phyloP scores from a whole-genome alignment of 2,113 vertebrate genomes.

The Cephalopterus ornatus region DNA sequence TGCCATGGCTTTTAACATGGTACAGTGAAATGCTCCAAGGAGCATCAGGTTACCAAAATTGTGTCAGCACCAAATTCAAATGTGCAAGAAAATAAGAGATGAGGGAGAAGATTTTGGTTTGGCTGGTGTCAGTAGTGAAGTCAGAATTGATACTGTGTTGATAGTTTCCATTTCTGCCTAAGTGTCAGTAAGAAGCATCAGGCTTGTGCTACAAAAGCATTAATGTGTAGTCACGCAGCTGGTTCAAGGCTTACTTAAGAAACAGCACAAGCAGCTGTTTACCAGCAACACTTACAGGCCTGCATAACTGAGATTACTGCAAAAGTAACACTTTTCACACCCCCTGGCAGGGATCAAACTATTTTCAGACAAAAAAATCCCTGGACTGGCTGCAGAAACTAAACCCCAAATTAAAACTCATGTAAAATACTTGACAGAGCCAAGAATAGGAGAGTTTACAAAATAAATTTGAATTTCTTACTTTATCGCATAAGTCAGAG shows the following conservation, averaged over 20 bases:
- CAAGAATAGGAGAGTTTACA: neutral
- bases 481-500: slow-evolving; percentile 93
- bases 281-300: neutral
- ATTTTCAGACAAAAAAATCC: neutral
- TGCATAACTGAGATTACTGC: neutral
- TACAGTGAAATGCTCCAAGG: neutral
- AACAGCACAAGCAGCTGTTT: neutral
- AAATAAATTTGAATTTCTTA: slow-evolving; percentile 37
- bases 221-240: neutral
- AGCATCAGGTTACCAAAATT: neutral
- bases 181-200: neutral
- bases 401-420: neutral
- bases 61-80: neutral
- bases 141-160: neutral
- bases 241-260: neutral
- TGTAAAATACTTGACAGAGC: neutral
- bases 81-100: neutral
- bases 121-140: neutral
- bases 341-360: neutral
- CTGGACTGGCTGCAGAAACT: neutral
- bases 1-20: neutral
- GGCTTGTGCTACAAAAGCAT: neutral
- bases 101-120: neutral
- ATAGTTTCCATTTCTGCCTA: neutral
- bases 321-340: neutral